Evolutionary conservation across 1,140 invertebrate genomes (phyloP).

Genomic region (Eumeta japonica): DNA sequence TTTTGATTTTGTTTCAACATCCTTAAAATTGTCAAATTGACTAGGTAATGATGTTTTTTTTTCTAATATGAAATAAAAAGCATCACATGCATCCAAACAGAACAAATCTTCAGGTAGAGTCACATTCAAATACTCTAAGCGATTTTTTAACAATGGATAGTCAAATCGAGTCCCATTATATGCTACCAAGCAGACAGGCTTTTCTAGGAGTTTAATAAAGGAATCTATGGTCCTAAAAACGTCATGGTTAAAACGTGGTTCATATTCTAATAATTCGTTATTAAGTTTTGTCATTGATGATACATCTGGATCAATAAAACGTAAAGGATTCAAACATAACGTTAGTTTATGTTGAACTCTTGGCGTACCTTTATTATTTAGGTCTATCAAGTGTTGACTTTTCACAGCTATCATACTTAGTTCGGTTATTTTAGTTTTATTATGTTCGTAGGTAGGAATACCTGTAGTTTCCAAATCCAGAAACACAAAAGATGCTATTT

Average conservation of each 20-base stretch:
- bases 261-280: slow-evolving; percentile 66
- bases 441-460: slow-evolving; percentile 46
- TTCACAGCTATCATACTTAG: slow-evolving; percentile 60
- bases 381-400: slow-evolving; percentile 47
- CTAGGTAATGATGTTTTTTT: too few species aligned
- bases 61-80: slow-evolving; percentile 45
- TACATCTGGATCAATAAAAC: slow-evolving; percentile 43
- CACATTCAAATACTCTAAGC: slow-evolving; percentile 37
- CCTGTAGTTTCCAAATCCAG: slow-evolving; percentile 67
- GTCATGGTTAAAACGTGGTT: slow-evolving; percentile 59
- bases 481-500: slow-evolving; percentile 62
- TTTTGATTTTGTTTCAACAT: too few species aligned
- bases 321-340: slow-evolving; percentile 63
- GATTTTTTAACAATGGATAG: slow-evolving; percentile 33
- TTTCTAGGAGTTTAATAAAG: slow-evolving; percentile 62
- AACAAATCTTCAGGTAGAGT: slow-evolving; percentile 52
- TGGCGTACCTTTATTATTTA: slow-evolving; percentile 40
- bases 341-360: slow-evolving; percentile 64
- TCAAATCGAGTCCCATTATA: slow-evolving; percentile 71
- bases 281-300: slow-evolving; percentile 63
- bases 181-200: slow-evolving; percentile 73
- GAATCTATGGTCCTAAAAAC: slow-evolving; percentile 53
- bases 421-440: slow-evolving; percentile 64
- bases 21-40: too few species aligned
- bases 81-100: slow-evolving; percentile 58